Percentiles rank a stretch among this genome's conserved stretches.
phyloP scores from a whole-genome alignment of 2,797 vertebrate genomes.

The Anabas testudineus region DNA sequence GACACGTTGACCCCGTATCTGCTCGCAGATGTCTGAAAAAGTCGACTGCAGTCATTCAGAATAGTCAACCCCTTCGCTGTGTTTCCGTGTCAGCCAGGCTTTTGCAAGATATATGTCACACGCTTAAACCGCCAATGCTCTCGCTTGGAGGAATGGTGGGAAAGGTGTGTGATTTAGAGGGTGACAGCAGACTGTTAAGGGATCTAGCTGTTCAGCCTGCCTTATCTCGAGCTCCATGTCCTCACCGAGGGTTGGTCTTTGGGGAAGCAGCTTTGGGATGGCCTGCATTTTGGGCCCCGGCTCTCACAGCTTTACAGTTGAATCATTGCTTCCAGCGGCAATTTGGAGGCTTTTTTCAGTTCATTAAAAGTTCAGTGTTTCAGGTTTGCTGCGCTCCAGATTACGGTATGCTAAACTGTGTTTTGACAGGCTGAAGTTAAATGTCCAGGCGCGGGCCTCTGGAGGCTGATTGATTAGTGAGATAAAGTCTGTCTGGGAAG shows the following conservation, averaged over 20 bases:
- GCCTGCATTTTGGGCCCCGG: conserved; percentile 56
- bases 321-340: conserved; percentile 78
- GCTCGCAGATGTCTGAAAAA: conserved; percentile 60
- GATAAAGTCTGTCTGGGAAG: conserved; percentile 71
- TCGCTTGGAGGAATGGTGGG: conserved; percentile 57
- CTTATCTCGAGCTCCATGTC: conserved; percentile 71
- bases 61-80: conserved; percentile 39
- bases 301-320: conserved; percentile 71
- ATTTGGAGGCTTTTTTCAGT: conserved; percentile 72
- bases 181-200: conserved; percentile 68
- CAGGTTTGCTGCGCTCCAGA: conserved; percentile 68
- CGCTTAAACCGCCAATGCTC: conserved; percentile 54
- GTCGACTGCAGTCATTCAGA: conserved; percentile 45
- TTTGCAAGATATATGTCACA: conserved; percentile 59
- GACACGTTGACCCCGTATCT: conserved; percentile 62
- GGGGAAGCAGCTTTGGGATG: conserved; percentile 56
- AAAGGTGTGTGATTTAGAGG: conserved; percentile 81
- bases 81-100: conserved; percentile 47
- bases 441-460: conserved; percentile 66
- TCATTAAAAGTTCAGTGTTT: conserved; percentile 83
- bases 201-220: conserved; percentile 67
- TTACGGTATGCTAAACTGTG: conserved; percentile 73
- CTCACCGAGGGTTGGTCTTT: conserved; percentile 37
- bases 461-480: conserved; percentile 77
- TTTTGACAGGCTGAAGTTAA: conserved; percentile 80